Conservation (phyloP, 2,113 vertebrate species). For the Leucopternis melanops region DNA sequence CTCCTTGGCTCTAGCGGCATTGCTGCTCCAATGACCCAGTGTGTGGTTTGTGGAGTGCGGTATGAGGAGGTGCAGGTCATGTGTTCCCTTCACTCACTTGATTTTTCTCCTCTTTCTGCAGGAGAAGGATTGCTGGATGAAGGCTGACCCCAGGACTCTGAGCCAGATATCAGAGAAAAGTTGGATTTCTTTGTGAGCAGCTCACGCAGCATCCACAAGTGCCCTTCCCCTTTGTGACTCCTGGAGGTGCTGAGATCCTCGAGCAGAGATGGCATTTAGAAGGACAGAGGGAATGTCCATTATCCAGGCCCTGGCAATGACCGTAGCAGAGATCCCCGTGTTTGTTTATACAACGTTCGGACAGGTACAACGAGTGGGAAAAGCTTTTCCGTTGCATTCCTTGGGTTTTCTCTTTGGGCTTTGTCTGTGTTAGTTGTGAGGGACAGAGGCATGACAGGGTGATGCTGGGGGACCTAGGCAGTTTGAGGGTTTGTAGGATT, state of each 20-base stretch:
- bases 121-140: not conserved
- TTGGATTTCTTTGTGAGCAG: not conserved
- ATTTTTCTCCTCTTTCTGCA: not conserved
- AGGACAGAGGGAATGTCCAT: constrained; percentile 87
- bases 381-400: not conserved
- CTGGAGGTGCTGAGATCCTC: not conserved
- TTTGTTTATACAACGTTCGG: constrained; percentile 96
- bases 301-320: constrained; percentile 97
- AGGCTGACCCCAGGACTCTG: not conserved
- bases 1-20: not conserved
- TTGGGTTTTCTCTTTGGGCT: not conserved
- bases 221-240: not conserved
- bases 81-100: not conserved
- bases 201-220: not conserved
- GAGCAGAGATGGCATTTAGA: constrained; percentile 81
- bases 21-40: not conserved
- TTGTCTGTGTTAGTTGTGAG: not conserved
- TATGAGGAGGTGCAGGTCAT: not conserved
- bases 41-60: not conserved
- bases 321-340: constrained; percentile 94
- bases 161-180: not conserved
- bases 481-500: not conserved
- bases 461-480: not conserved
- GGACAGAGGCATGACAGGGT: not conserved
- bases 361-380: constrained; percentile 75